Base-by-base conservation (phyloP, 1,140 invertebrate species). In the Homalodisca vitripennis region DNA sequence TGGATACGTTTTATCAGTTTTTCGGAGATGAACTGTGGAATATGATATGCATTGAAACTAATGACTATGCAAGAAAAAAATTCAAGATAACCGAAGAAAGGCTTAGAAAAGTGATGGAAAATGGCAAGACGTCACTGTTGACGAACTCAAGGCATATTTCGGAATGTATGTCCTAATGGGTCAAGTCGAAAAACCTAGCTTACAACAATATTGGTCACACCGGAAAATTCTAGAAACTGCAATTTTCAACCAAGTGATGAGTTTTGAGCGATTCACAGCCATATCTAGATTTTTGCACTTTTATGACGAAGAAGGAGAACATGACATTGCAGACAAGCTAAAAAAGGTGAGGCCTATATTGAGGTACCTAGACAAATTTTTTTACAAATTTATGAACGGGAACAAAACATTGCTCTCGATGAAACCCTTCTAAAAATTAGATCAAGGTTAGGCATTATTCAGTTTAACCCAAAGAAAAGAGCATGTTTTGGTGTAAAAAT, bases 401-500 rank as follows among this genome's bases (percentile, higher is more conserved):
- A 41, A 41, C 6, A 41, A 41, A 17, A 41, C n/a, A n/a, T n/a
- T 20, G 48, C 48, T 6, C 22, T 53, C 3, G 48, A 53, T 53
- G 48, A 53, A 22, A 53, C 48, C 3, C 22, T 53, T 3, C 48
- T 53, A 12, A 53, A 53, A 53, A 53, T 53, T 6, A 6, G 48
- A 22, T 6, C 48, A 12, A 12, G 48, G 20, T 22, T 53, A 14
- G 48, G 48, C 12, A 53, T 53, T 22, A 53, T 53, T 53, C 12
- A 53, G 20, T 53, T 17, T 20, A 53, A 53, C 22, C 48, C 48
- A 53, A 62, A 69, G 68, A 48, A 71, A 22, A 12, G 48, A 22
- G 48, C 48, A 3, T 12, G 48, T 3, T 64, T 63, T 47, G 41
- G 20, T 72, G 66, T 66, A 62, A 74, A 74, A 73, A 60, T 62